Conservation (phyloP, 2,888 invertebrate genomes). For the Xanthorhoe spadicearia region DNA sequence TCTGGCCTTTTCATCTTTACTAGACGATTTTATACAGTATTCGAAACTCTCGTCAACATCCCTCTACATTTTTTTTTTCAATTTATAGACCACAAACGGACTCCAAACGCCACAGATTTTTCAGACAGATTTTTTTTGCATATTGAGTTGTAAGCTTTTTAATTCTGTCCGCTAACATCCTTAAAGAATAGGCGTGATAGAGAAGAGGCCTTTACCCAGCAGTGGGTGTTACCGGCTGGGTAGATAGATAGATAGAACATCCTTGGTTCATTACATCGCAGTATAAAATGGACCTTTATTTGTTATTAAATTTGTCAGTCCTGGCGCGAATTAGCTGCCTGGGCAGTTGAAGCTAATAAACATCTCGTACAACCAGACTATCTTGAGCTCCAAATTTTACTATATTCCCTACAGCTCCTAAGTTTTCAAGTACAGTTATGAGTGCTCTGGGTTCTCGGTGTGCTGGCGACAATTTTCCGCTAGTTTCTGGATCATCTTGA, state of each 20-base stretch:
- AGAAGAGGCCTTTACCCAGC: too few species aligned
- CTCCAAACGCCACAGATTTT: not conserved
- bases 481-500: conserved; percentile 61
- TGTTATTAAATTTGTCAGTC: conserved; percentile 74
- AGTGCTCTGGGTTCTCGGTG: conserved; percentile 45
- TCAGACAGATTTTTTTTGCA: not conserved
- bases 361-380: conserved; percentile 54
- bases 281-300: conserved; percentile 47
- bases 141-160: not conserved
- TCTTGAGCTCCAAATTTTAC: conserved; percentile 45
- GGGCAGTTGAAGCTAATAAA: conserved; percentile 70
- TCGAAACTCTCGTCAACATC: too few species aligned
- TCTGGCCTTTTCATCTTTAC: too few species aligned
- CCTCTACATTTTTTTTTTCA: too few species aligned
- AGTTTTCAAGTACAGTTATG: conserved; percentile 33
- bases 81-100: too few species aligned
- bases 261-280: conserved; percentile 8
- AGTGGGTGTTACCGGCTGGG: too few species aligned
- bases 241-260: too few species aligned
- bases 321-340: conserved; percentile 66
- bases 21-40: too few species aligned
- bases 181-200: too few species aligned
- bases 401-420: conserved; percentile 36
- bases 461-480: conserved; percentile 55
- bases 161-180: not conserved